Base-by-base conservation (phyloP, 2,113 vertebrate genomes). In the Anthoscopus minutus region DNA sequence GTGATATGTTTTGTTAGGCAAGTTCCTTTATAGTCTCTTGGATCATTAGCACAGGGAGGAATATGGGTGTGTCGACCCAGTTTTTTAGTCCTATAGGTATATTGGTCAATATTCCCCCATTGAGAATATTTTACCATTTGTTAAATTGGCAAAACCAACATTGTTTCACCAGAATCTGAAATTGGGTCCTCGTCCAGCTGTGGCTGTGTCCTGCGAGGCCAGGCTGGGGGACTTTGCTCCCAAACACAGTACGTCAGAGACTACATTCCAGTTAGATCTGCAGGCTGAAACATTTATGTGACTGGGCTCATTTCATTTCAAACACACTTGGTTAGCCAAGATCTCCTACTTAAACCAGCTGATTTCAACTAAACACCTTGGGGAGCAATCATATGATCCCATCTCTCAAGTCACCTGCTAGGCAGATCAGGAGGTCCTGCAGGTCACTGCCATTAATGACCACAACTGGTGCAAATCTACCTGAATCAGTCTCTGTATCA, bases 1-100 rank as follows among this genome's bases (percentile, higher is more conserved):
- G 14, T 28, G 16, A 24, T 53, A 38, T n/a, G 37, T 57, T 84
- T 84, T 31, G 19, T 58, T 89, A 85, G 33, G 11, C 18, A 62
- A 74, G 57, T 53, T 85, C 40, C 22, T 81, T 86, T 87, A 16
- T 23, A 37, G 45, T 74, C 61, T n/a, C 6, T 50, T 33, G 53
- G 61, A 74, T 74, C 72, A n/a, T 87, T 54, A 71, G 30, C 64
- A 70, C 30, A 54, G 51, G 30, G 28, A 58, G 21, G 45, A 80
- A 50, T 56, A 86, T 0, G 0, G 2, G 28, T 67, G 38, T 91
- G 73, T 23, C 0, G 0, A 81, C 51, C 10, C 37, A 40, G 3
- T 10, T 74, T 83, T 83, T 78, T 18, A 66, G 21, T 47, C 56
- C 21, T 51, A 6, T 15, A 67, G 4, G 4, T 65, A 31, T 73